Evolutionary conservation across 2,113 vertebrate genomes (phyloP), one percentile per base, ranked within the genome.

Genomic region (Plestiodon gilberti): DNA sequence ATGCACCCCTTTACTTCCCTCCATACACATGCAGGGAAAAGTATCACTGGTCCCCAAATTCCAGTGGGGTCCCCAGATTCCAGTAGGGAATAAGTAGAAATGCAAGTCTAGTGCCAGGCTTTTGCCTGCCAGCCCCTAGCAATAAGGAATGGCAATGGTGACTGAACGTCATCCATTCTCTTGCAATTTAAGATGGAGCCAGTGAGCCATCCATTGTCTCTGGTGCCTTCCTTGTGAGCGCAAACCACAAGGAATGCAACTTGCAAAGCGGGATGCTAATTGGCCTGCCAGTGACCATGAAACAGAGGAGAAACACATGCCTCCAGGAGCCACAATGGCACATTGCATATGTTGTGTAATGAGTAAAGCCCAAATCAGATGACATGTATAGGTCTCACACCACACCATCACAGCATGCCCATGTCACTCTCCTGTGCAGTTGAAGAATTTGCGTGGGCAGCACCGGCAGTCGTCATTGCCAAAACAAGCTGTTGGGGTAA

Each of bases 131-230:
- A 57, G 55, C 55, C 43, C 13, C 55, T n/a, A n/a, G n/a, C n/a
- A n/a, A n/a, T 89, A 90, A 91, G 89, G 89, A 88, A 59, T n/a
- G 22, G 81, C 77, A 83, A 69, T 77, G 65, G 89, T 88, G 89
- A 86, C 89, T 89, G 84, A 70, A 89, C 15, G 74, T 82, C 90
- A 89, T 89, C 90, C 70, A 74, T 77, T 40, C n/a, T 71, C 28
- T 25, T 57, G 83, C 92, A 85, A 70, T 22, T 38, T 4, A 59
- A 38, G 25, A 59, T 62, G n/a, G 67, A 82, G 71, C 77, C 87
- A 0, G 1, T 78, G 57, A 83, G 69, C 35, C 25, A 4, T 14
- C 77, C 84, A 18, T 87, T 85, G 85, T 83, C 80, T 81, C 0
- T 0, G 83, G 74, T 77, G 67, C 38, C 76, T 81, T 81, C 48